These are phyloP conservation scores for Melangyna quadrimaculata DNA, from an alignment of 2,888 invertebrate genomes.

Conservation along the genomic window DNA sequence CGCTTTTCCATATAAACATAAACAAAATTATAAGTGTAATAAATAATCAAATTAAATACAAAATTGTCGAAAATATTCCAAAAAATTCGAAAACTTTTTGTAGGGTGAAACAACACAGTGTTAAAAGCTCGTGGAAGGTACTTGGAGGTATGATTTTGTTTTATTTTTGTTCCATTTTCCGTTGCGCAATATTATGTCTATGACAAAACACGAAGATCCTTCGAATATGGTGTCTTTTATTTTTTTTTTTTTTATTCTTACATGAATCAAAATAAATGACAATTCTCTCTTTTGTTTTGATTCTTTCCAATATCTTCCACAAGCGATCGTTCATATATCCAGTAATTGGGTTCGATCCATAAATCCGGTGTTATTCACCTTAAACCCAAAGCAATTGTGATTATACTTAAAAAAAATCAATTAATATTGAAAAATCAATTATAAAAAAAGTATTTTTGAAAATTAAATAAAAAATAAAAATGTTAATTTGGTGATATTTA, in stretches of 20 bases:
- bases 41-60: conserved; percentile 41
- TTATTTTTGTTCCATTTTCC: conserved; percentile 1
- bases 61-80: conserved; percentile 8
- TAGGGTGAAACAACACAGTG: conserved; percentile 63
- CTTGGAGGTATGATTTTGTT: conserved; percentile 27
- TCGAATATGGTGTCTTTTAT: conserved; percentile 31
- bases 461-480: conserved; percentile 31
- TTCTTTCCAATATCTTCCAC: conserved; percentile 63
- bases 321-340: conserved; percentile 49
- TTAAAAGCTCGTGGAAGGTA: conserved; percentile 67
- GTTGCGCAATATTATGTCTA: conserved; percentile 24
- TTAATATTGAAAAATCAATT: conserved; percentile 12
- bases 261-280: background rate
- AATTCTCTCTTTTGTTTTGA: too few species aligned
- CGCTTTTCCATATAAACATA: conserved; percentile 25
- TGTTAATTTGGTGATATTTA: conserved; percentile 57
- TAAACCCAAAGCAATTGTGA: conserved; percentile 72
- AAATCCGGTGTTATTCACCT: conserved; percentile 68
- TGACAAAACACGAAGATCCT: background rate
- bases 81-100: conserved; percentile 37
- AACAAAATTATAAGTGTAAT: conserved; percentile 56
- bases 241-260: conserved; percentile 1
- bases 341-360: conserved; percentile 30
- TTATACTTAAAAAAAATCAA: conserved; percentile 59
- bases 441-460: conserved; percentile 58